Evolutionary conservation across 2,888 invertebrate genomes (phyloP).

Genomic region (Stenoptilia bipunctidactyla): DNA sequence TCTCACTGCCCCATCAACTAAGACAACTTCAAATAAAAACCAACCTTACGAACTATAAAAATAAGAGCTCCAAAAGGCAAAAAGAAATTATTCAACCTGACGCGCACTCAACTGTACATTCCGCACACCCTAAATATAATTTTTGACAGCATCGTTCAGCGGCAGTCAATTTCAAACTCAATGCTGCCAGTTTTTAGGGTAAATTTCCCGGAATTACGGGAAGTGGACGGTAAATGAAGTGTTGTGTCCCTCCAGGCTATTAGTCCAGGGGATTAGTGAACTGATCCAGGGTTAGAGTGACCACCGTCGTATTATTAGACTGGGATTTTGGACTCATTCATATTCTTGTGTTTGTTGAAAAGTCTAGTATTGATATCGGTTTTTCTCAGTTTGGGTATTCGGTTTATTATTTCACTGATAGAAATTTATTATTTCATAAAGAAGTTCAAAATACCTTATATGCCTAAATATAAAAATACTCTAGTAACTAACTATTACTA

Average conservation of each 20-base stretch:
- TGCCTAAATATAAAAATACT: too few species aligned
- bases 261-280: slow-evolving; percentile 60
- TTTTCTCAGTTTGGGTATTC: too few species aligned
- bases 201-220: not conserved
- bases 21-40: too few species aligned
- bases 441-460: too few species aligned
- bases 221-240: slow-evolving; percentile 19
- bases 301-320: slow-evolving; percentile 60
- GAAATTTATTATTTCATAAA: too few species aligned
- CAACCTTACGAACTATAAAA: too few species aligned
- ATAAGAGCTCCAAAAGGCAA: too few species aligned
- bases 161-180: not conserved
- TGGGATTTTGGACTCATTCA: slow-evolving; percentile 57
- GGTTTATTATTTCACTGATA: too few species aligned
- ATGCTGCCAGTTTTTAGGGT: not conserved
- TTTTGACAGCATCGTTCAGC: not conserved
- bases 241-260: slow-evolving; percentile 39
- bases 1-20: not conserved
- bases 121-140: not conserved
- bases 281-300: slow-evolving; percentile 60
- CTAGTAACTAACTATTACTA: too few species aligned
- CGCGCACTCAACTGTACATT: not conserved
- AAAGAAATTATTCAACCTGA: not conserved
- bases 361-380: too few species aligned
- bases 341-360: slow-evolving; percentile 20